Percentiles rank a stretch among this genome's conserved stretches.
Evolutionary conservation across 1,140 invertebrate species (phyloP).

Genomic region (Aphis craccivora): DNA sequence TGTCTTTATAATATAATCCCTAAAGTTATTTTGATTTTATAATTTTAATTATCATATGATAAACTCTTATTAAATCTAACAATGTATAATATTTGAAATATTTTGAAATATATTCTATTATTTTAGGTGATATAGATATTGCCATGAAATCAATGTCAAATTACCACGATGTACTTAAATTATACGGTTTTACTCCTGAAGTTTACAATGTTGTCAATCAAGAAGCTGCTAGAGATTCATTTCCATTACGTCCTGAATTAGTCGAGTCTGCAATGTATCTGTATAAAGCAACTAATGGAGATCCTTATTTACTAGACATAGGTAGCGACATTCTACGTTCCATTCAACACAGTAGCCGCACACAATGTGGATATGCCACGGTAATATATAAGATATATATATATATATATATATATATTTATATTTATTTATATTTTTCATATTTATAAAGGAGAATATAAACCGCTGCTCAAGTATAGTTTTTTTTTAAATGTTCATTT

Average conservation of each 20-base stretch:
- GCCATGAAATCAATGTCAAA: slow-evolving; percentile 94
- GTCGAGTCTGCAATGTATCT: slow-evolving; percentile 97
- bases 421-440: neutral
- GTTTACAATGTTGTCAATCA: slow-evolving; percentile 94
- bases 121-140: slow-evolving; percentile 83
- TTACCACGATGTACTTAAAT: slow-evolving; percentile 94
- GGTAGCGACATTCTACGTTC: slow-evolving; percentile 88
- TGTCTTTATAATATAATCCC: neutral
- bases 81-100: neutral
- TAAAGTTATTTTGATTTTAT: neutral
- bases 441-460: no score
- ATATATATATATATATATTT: no score
- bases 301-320: slow-evolving; percentile 89
- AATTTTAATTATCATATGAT: neutral
- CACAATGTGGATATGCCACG: slow-evolving; percentile 97
- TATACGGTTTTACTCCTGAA: slow-evolving; percentile 97
- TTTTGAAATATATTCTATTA: neutral
- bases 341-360: slow-evolving; percentile 88
- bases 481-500: no score
- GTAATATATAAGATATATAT: slow-evolving; percentile 65
- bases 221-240: slow-evolving; percentile 88
- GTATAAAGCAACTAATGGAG: slow-evolving; percentile 85
- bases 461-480: no score
- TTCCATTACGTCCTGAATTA: slow-evolving; percentile 94
- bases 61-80: neutral